A percentile compares a stretch with the other conserved stretches of the same genome.
Evolutionary conservation across 2,888 invertebrate species (phyloP).

Genomic region (Clivina fossor): DNA sequence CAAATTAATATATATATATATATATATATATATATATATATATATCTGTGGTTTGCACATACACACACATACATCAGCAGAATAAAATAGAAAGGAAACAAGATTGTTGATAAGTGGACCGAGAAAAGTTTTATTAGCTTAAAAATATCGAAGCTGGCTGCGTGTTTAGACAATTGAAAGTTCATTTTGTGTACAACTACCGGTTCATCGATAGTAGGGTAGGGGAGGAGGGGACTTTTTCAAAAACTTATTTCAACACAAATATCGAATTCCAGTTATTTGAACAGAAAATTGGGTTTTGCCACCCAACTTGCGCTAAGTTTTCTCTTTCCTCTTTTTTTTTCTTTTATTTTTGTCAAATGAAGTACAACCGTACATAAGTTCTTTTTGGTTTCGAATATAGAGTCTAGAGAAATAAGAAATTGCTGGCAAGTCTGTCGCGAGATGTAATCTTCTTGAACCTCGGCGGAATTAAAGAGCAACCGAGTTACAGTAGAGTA

Average conservation of each 20-base stretch:
- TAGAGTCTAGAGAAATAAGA: too few species aligned
- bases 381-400: too few species aligned
- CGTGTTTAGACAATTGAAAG: slow-evolving; percentile 27
- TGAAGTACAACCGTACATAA: slow-evolving; percentile 7
- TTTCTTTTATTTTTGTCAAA: slow-evolving; percentile 15
- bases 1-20: slow-evolving; percentile 25
- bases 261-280: slow-evolving; percentile 26
- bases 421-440: too few species aligned
- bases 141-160: slow-evolving; percentile 27
- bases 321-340: too few species aligned
- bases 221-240: not conserved
- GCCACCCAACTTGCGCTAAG: too few species aligned
- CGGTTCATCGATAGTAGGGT: not conserved
- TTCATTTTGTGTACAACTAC: slow-evolving; percentile 15
- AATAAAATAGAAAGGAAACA: slow-evolving; percentile 21
- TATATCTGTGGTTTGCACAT: not conserved
- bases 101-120: slow-evolving; percentile 23
- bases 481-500: too few species aligned
- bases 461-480: too few species aligned
- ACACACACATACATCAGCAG: not conserved
- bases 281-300: slow-evolving; percentile 26
- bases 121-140: slow-evolving; percentile 31
- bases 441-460: too few species aligned
- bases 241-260: slow-evolving; percentile 25
- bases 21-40: not conserved